phyloP scores from a whole-genome alignment of 2,797 vertebrate species.

The Leptatherina wallacei region DNA sequence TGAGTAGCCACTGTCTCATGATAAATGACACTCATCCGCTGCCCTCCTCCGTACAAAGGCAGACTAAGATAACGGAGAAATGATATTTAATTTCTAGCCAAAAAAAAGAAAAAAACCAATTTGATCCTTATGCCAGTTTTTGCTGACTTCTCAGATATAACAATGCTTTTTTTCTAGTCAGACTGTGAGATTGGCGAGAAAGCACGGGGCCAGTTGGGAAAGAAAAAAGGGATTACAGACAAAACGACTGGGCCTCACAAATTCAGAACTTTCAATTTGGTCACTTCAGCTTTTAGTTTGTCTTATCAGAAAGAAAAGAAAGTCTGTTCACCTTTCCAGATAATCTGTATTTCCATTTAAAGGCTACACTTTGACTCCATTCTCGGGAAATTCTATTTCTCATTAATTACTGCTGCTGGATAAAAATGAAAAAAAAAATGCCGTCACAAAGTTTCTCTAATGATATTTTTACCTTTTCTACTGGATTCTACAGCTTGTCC shows the following conservation, averaged over 20 bases:
- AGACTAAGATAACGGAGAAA: constrained; percentile 36
- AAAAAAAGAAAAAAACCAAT: constrained; percentile 26
- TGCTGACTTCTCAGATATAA: constrained; percentile 58
- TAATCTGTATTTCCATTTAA: constrained; percentile 24
- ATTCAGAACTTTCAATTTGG: constrained; percentile 55
- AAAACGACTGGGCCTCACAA: constrained; percentile 44
- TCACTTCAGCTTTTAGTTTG: constrained; percentile 56
- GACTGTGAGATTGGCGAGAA: constrained; percentile 14
- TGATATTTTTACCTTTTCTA: background rate
- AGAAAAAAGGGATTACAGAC: constrained; percentile 58
- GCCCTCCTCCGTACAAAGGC: constrained; percentile 7
- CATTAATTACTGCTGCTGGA: background rate
- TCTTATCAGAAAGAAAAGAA: constrained; percentile 39
- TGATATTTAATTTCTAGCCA: constrained; percentile 37
- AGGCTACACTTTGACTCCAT: background rate
- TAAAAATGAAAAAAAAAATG: background rate
- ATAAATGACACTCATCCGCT: constrained; percentile 18
- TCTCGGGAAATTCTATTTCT: background rate
- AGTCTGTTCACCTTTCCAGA: constrained; percentile 39
- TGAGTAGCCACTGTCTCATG: background rate
- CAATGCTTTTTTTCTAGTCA: constrained; percentile 29
- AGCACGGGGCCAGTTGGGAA: constrained; percentile 24
- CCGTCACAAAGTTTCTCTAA: background rate
- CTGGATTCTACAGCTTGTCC: background rate
- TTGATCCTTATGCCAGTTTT: constrained; percentile 40